Percentiles rank a stretch among this genome's conserved stretches.
Evolutionary conservation across 2,888 invertebrate genomes (phyloP).

Genomic region (Pecten maximus): DNA sequence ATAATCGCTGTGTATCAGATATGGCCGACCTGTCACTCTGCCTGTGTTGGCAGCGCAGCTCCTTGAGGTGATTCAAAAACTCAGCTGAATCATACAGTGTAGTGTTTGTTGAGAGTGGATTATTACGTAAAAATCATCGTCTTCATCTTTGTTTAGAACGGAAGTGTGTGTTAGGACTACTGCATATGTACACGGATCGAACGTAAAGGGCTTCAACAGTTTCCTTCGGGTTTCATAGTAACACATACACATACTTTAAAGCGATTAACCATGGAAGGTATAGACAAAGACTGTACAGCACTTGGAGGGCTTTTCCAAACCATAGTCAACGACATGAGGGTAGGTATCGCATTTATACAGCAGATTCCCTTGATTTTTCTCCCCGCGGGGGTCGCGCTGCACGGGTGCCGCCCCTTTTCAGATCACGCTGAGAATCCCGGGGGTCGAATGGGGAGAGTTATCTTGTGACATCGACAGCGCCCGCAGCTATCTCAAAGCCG

Average conservation of each 20-base stretch:
- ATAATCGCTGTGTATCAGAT: not conserved
- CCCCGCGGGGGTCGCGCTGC: not conserved
- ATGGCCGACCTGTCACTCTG: conserved; percentile 7
- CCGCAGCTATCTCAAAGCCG: not conserved
- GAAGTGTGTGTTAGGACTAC: not conserved
- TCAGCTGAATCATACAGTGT: not conserved
- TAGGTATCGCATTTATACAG: conserved; percentile 84
- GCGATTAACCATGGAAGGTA: conserved; percentile 46
- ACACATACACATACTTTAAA: not conserved
- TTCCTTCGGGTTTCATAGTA: not conserved
- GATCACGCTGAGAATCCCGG: not conserved
- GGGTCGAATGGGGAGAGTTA: not conserved
- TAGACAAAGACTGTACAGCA: conserved; percentile 84
- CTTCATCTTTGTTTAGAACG: conserved; percentile 18
- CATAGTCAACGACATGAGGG: conserved; percentile 98
- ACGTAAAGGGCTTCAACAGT: not conserved
- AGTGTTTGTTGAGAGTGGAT: not conserved
- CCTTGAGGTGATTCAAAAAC: not conserved
- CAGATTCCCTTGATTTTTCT: not conserved
- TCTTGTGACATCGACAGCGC: not conserved
- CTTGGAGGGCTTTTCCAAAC: conserved; percentile 97
- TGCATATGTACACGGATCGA: not conserved
- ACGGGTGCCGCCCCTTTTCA: conserved; percentile 5
- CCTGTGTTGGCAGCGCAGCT: not conserved
- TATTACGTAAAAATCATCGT: conserved; percentile 14